These are phyloP conservation scores for Forbesichthys agassizii DNA, from an alignment of 2,113 vertebrate genomes.

Conservation along the genomic window DNA sequence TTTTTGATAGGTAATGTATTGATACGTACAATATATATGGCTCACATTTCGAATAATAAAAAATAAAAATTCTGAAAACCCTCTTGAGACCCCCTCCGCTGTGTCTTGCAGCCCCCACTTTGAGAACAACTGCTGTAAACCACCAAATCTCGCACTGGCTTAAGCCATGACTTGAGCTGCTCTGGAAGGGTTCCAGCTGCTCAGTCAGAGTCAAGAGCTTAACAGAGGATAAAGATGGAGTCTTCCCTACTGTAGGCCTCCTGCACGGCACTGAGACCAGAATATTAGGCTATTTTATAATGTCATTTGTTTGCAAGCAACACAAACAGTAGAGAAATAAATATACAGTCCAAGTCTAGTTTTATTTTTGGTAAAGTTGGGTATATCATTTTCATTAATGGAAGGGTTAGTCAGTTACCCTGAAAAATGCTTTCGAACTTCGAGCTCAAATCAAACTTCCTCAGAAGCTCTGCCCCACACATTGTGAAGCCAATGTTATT, in stretches of 20 bases:
- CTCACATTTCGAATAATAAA: conserved; percentile 11
- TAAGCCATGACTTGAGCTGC: conserved; percentile 62
- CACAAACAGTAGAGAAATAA: not conserved
- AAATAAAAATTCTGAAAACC: conserved; percentile 12
- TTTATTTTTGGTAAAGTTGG: too few relatives aligned
- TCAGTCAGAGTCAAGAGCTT: conserved; percentile 61
- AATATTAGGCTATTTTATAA: conserved; percentile 21
- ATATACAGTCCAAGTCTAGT: too few relatives aligned
- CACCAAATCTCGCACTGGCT: conserved; percentile 49
- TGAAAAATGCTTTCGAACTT: too few relatives aligned
- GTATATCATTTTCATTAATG: too few relatives aligned
- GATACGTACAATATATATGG: not conserved
- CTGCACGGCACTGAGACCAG: too few relatives aligned
- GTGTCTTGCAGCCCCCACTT: too few relatives aligned
- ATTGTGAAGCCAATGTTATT: too few relatives aligned
- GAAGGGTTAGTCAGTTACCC: too few relatives aligned
- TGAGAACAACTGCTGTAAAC: conserved; percentile 14
- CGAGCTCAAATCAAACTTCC: too few relatives aligned
- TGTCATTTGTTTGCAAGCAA: conserved; percentile 20
- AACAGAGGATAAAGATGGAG: conserved; percentile 37
- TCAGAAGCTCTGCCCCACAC: too few relatives aligned
- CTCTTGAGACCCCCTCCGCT: too few relatives aligned
- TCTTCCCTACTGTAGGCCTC: not conserved
- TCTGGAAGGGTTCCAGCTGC: conserved; percentile 58
- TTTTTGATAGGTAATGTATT: too few relatives aligned